Percentiles rank a stretch among this genome's conserved stretches.
Conservation (phyloP, 2,797 vertebrate species). For the Melanotaenia maccullochi region DNA sequence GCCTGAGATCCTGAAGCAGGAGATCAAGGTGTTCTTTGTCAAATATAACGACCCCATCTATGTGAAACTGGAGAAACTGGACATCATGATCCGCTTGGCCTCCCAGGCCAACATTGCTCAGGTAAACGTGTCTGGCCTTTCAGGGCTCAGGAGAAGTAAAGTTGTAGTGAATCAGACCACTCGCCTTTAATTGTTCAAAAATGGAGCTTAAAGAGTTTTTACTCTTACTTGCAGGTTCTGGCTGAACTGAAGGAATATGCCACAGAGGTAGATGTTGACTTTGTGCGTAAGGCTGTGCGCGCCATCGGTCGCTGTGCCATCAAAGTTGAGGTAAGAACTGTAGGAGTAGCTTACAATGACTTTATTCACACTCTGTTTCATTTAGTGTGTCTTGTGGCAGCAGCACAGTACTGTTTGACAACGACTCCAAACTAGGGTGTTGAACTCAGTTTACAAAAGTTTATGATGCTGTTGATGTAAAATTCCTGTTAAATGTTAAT, state of each 20-base stretch:
- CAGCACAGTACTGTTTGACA: too few species aligned
- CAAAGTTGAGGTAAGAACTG: conserved; percentile 92
- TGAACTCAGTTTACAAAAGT: too few species aligned
- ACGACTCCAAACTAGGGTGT: too few species aligned
- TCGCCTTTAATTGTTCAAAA: not conserved
- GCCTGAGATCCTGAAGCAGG: conserved; percentile 97
- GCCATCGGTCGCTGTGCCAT: conserved; percentile 98
- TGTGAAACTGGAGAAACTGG: conserved; percentile 97
- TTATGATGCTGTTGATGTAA: too few species aligned
- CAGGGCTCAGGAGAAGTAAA: not conserved
- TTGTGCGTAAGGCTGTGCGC: conserved; percentile 95
- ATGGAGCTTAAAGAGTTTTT: not conserved
- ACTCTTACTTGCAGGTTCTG: conserved; percentile 85
- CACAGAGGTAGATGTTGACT: conserved; percentile 97
- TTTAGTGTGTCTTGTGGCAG: too few species aligned
- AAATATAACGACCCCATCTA: conserved; percentile 99
- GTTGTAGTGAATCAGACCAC: not conserved
- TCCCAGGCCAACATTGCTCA: conserved; percentile 98
- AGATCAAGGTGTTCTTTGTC: conserved; percentile 99
- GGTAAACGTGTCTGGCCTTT: conserved; percentile 71
- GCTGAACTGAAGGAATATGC: conserved; percentile 98
- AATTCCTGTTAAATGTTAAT: too few species aligned
- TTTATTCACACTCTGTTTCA: too few species aligned
- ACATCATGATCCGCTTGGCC: conserved; percentile 98
- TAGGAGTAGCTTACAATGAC: too few species aligned